Evolutionary conservation across 2,113 vertebrate species (phyloP), one percentile per base, ranked within the genome.

Genomic region (Egretta garzetta): DNA sequence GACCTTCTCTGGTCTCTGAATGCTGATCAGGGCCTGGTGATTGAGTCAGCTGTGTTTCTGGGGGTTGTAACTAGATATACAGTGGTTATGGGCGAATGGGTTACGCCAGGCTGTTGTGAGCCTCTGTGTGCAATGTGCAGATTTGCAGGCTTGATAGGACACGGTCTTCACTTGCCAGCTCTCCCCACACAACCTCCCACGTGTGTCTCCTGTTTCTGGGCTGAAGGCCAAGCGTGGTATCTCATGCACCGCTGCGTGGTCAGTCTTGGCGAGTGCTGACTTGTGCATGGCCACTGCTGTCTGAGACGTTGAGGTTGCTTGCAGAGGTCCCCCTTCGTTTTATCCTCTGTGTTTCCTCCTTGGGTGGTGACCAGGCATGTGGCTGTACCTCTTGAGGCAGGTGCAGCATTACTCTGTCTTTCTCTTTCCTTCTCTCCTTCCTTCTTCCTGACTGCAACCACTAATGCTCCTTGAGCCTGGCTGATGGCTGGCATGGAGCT

Each of bases 1-100:
- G 95, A 96, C 91, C 95, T 96, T 93, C 74, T 93, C 41, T 91
- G 88, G 68, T 96, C 86, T 79, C 59, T 87, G 66, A 91, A 66
- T 93, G 67, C 41, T 94, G 66, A 62, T 80, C 50, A 75, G 89
- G 70, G 37, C 35, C 56, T 80, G 59, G 22, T 64, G 86, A 82
- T 87, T 16, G 12, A 82, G 58, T 91, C 95, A 88, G 47, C 86
- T 86, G 52, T 67, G 60, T 91, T 94, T 75, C 64, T 72, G 60
- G 32, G 50, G n/a, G 10, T 56, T 77, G 68, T 77, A 95, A 47
- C 72, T 71, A 27, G 71, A 52, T 88, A 63, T 5, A 30, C 1
- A 7, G 67, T 70, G 75, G 55, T 37, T 92, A 20, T 2, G 10
- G 64, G 43, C 0, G 0, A 94, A 68, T 60, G 26, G 53, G 58